Evolutionary conservation across 2,888 invertebrate genomes (phyloP).

Genomic region (Morinoia aosen): DNA sequence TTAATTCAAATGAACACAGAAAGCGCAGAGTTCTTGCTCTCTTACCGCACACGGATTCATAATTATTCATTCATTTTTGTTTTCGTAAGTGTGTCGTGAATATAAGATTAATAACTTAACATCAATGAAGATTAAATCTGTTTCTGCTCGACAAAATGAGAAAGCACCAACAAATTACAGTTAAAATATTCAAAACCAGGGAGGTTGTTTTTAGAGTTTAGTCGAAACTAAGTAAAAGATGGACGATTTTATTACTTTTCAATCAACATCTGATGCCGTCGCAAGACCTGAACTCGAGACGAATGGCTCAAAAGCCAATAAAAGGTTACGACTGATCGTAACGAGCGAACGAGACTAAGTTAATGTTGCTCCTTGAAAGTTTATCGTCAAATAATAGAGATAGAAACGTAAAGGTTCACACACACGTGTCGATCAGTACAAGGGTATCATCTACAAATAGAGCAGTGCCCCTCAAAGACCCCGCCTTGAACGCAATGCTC

Average conservation of each 20-base stretch:
- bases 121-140: neutral
- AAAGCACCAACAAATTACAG: neutral
- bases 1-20: neutral
- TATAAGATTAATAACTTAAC: neutral
- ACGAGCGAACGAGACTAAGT: neutral
- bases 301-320: neutral
- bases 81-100: neutral
- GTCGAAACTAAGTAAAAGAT: neutral
- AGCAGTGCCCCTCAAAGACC: neutral
- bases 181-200: neutral
- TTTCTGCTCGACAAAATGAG: neutral
- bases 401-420: neutral
- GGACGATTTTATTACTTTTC: neutral
- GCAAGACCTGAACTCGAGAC: conserved; percentile 11
- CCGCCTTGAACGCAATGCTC: neutral
- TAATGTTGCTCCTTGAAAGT: neutral
- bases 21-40: too few species aligned
- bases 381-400: neutral
- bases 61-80: neutral
- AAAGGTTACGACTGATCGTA: neutral
- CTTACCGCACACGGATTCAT: too few species aligned
- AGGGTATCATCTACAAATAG: neutral
- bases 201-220: neutral
- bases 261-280: conserved; percentile 5
- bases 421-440: neutral